phyloP scores from a whole-genome alignment of 2,888 invertebrate genomes.

The Venusia cambrica region DNA sequence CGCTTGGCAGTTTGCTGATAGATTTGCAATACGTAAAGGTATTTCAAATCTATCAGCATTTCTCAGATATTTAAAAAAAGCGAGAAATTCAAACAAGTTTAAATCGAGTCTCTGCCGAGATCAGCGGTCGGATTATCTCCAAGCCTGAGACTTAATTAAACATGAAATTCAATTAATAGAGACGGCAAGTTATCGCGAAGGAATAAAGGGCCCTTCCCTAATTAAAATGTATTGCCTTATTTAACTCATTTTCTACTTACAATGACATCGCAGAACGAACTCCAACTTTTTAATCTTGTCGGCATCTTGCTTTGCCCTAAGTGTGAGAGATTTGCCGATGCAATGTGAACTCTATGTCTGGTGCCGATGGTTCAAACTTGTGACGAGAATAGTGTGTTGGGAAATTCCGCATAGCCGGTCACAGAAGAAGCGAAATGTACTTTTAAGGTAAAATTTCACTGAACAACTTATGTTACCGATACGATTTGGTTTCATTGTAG shows the following conservation, averaged over 20 bases:
- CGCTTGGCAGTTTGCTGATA: too few relatives aligned
- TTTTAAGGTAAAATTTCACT: background rate
- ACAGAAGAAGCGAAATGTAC: background rate
- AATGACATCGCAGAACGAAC: constrained; percentile 76
- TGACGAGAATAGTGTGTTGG: constrained; percentile 31
- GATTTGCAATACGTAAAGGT: too few relatives aligned
- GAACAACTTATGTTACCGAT: background rate
- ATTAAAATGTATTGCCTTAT: constrained; percentile 82
- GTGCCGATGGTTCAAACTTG: constrained; percentile 34
- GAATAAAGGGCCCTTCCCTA: constrained; percentile 78
- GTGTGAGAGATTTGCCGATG: constrained; percentile 25
- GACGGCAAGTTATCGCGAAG: constrained; percentile 74
- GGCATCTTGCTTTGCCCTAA: constrained; percentile 61
- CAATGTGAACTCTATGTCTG: constrained; percentile 30
- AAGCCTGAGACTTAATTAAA: constrained; percentile 71
- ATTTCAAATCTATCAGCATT: too few relatives aligned
- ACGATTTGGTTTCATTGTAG: too few relatives aligned
- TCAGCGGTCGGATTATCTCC: constrained; percentile 65
- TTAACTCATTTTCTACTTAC: constrained; percentile 81
- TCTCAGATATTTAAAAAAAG: constrained; percentile 36
- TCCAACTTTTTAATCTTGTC: constrained; percentile 79
- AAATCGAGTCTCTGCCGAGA: constrained; percentile 55
- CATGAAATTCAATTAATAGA: constrained; percentile 81
- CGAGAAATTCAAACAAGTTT: constrained; percentile 48
- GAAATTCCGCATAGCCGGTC: constrained; percentile 61